Evolutionary conservation across 2,797 vertebrate species (phyloP).

Genomic region (Coccyzus lansbergi): DNA sequence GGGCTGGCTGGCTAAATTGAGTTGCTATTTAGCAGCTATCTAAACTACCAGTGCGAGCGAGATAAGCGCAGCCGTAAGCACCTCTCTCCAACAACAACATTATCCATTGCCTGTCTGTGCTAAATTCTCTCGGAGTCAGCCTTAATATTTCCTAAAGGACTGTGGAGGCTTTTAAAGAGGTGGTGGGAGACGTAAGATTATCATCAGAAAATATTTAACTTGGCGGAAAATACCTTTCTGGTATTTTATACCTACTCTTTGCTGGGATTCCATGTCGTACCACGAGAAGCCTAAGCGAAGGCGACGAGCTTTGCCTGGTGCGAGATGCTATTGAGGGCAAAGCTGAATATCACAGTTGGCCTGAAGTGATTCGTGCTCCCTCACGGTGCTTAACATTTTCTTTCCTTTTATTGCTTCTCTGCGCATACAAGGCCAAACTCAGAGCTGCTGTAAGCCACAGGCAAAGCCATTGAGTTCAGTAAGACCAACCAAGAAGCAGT

Average conservation of each 20-base stretch:
- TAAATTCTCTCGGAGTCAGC: neutral
- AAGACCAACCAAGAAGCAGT: neutral
- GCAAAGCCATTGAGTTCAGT: neutral
- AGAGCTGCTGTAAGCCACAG: neutral
- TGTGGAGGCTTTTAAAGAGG: neutral
- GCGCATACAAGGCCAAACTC: neutral
- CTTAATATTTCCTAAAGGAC: neutral
- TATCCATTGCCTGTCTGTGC: neutral
- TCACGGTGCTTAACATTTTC: slow-evolving; percentile 9
- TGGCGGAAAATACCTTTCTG: neutral
- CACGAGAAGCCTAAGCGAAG: neutral
- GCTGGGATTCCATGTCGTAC: neutral
- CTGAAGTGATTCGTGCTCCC: neutral
- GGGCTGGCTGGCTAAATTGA: neutral
- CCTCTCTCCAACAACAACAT: neutral
- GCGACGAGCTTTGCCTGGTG: neutral
- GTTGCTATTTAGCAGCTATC: neutral
- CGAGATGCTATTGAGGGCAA: neutral
- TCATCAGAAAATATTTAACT: neutral
- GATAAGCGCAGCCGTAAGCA: neutral
- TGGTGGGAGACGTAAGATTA: neutral
- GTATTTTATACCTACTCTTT: too few relatives aligned
- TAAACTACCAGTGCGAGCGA: neutral
- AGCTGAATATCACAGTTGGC: slow-evolving; percentile 12
- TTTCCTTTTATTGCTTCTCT: slow-evolving; percentile 40